Evolutionary conservation across 2,888 invertebrate species (phyloP).

Genomic region (Lobophora halterata): DNA sequence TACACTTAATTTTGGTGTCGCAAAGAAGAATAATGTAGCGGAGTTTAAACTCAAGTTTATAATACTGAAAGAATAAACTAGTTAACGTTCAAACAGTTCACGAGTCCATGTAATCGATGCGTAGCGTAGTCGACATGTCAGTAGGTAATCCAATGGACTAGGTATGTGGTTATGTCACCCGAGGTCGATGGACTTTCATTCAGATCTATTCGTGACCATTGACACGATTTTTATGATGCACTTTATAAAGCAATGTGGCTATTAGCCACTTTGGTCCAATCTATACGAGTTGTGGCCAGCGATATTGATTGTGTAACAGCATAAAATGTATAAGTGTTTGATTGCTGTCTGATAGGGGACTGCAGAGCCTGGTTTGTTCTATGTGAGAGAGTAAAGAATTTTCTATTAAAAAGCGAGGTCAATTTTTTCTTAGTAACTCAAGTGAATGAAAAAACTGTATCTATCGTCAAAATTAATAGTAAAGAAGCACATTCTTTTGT

Average conservation of each 20-base stretch:
- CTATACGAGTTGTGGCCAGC: conserved; percentile 31
- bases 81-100: conserved; percentile 21
- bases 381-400: too few species aligned
- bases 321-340: conserved; percentile 24
- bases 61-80: conserved; percentile 24
- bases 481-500: conserved; percentile 11
- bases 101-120: conserved; percentile 47
- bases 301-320: conserved; percentile 31
- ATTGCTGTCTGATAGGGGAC: conserved; percentile 21
- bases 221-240: conserved; percentile 40
- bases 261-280: conserved; percentile 48
- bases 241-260: conserved; percentile 36
- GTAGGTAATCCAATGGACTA: conserved; percentile 47
- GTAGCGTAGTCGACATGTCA: conserved; percentile 52
- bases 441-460: too few species aligned
- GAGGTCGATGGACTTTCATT: conserved; percentile 54
- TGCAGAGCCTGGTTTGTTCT: conserved; percentile 8
- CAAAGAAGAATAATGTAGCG: too few species aligned
- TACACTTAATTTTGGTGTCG: too few species aligned
- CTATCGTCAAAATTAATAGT: conserved; percentile 5
- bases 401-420: too few species aligned
- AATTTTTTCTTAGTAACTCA: too few species aligned
- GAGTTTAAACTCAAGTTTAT: conserved; percentile 28
- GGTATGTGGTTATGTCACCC: conserved; percentile 53
- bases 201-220: conserved; percentile 37